Percentiles rank a stretch among this genome's conserved stretches.
phyloP scores from a whole-genome alignment of 2,888 invertebrate species.

The Pyrrhia umbra region DNA sequence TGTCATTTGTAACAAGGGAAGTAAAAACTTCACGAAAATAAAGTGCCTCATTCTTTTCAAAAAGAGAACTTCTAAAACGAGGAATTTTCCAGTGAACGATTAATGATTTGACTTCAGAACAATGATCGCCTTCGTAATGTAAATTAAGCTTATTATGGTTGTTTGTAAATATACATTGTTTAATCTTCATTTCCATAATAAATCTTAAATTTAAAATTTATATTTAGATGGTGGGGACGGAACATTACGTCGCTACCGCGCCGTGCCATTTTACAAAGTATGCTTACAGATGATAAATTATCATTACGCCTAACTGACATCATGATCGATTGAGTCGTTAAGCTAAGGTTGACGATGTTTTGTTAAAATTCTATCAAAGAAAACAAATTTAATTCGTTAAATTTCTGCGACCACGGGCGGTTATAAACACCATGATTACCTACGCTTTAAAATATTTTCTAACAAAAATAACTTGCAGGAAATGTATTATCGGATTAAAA shows the following conservation, averaged over 20 bases:
- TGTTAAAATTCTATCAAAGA: constrained; percentile 46
- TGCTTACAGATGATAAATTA: constrained; percentile 77
- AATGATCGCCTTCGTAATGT: constrained; percentile 32
- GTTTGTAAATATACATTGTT: constrained; percentile 56
- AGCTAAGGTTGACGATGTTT: constrained; percentile 64
- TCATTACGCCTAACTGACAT: constrained; percentile 74
- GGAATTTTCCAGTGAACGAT: constrained; percentile 13
- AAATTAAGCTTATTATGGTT: constrained; percentile 53
- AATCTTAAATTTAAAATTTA: constrained; percentile 65
- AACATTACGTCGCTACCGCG: constrained; percentile 65
- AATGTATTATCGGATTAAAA: constrained; percentile 63
- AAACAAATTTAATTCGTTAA: constrained; percentile 37
- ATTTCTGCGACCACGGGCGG: not conserved
- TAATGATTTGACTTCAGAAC: constrained; percentile 34
- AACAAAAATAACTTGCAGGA: not conserved
- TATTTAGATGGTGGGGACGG: constrained; percentile 60
- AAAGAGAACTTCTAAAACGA: constrained; percentile 14
- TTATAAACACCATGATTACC: not conserved
- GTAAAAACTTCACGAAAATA: constrained; percentile 52
- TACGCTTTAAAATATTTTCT: not conserved
- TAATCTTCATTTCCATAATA: constrained; percentile 55
- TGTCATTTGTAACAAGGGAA: constrained; percentile 48
- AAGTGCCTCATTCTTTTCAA: constrained; percentile 31
- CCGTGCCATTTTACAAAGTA: constrained; percentile 68
- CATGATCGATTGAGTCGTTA: constrained; percentile 76